Base-by-base conservation (phyloP, 2,113 vertebrate genomes). In the Rhinogobius similis region DNA sequence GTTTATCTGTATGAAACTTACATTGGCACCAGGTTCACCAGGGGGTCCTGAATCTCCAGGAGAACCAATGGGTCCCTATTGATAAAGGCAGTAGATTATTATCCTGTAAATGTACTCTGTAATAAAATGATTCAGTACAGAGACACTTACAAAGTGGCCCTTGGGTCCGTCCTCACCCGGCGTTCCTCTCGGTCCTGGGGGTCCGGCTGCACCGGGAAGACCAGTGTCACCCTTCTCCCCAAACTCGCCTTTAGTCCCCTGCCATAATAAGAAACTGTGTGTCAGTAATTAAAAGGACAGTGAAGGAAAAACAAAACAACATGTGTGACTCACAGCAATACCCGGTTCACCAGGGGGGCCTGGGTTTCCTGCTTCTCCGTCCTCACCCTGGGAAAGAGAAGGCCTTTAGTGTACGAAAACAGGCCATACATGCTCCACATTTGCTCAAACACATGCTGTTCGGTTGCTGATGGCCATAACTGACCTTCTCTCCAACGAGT, bases 161-260 rank as follows among this genome's bases (percentile, higher is more conserved):
- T 98, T 98, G 68, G 94, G 27, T 65, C 97, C 97, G 2, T 98
- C 97, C 24, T 98, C 95, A 72, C 97, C 97, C 0, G 94, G 92
- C 20, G 87, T 90, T 0, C 96, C 96, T 87, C 96, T 94, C 56
- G 94, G 84, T 65, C 96, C 96, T 0, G 94, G 90, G 38, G 95
- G 91, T 12, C 97, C 96, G 13, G 95, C 93, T 23, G 95, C 88
- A 32, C 96, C 96, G 0, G 96, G 72, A 14, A 77, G 87, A 0
- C 96, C 96, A 0, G 91, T 76, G 20, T 98, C 96, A 0, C 96
- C 96, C 73, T 98, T 98, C 83, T 97, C 96, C 21, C 96, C 96
- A 14, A 87, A 0, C 4, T 98, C 95, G 4, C 96, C 96, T 80
- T 92, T 96, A 52, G 61, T 67, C 0, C 96, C 96, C 96, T 98